These are phyloP conservation scores for Brachypteracias leptosomus DNA, from an alignment of 2,113 vertebrate species.

Conservation along the genomic window DNA sequence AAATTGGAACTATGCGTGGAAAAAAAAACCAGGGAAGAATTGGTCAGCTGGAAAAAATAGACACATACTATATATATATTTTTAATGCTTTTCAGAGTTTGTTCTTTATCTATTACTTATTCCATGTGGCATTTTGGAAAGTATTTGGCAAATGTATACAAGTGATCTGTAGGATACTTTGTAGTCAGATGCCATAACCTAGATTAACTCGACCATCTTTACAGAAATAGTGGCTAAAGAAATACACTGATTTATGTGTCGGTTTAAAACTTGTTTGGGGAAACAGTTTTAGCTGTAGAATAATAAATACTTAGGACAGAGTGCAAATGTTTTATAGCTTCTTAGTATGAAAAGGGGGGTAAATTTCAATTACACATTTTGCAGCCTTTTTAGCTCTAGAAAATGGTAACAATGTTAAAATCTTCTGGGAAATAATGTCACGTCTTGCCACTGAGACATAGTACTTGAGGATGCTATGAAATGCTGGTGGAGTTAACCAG, in stretches of 20 bases:
- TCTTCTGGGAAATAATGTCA: conserved; percentile 28
- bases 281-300: neutral
- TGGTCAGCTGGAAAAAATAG: neutral
- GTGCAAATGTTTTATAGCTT: neutral
- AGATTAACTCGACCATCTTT: neutral
- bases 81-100: neutral
- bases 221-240: neutral
- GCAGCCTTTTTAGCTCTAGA: neutral
- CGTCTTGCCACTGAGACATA: neutral
- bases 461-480: neutral
- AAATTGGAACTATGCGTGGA: neutral
- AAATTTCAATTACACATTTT: conserved; percentile 25
- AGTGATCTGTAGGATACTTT: neutral
- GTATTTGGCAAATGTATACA: neutral
- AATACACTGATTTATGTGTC: neutral
- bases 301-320: neutral
- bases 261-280: neutral
- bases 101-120: neutral
- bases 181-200: neutral
- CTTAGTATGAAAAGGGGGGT: neutral
- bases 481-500: conserved; percentile 1
- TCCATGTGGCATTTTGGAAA: neutral
- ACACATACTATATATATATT: neutral
- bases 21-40: neutral
- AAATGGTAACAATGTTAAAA: conserved; percentile 21